Evolutionary conservation across 2,113 vertebrate genomes (phyloP).

Genomic region (Enhydra lutris): DNA sequence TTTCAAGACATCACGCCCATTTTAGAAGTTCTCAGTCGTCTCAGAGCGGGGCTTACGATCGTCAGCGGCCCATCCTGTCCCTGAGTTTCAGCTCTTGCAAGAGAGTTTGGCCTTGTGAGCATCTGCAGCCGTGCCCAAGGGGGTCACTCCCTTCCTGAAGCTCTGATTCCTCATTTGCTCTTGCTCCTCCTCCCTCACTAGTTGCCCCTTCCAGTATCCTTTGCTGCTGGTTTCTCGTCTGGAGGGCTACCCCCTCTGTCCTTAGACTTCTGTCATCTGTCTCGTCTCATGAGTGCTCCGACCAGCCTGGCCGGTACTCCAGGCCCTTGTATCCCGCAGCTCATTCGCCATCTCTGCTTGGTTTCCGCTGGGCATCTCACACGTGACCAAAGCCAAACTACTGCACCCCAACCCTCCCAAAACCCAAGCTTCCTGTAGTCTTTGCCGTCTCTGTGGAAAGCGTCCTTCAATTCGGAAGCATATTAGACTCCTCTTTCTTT

Average conservation of each 20-base stretch:
- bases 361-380: not conserved
- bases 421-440: not conserved
- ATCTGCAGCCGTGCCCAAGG: not conserved
- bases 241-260: not conserved
- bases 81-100: not conserved
- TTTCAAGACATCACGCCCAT: not conserved
- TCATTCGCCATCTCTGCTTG: not conserved
- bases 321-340: not conserved
- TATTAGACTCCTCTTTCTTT: not conserved
- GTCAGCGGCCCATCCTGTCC: not conserved
- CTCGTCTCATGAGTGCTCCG: not conserved
- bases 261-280: not conserved
- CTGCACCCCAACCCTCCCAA: rapidly evolving
- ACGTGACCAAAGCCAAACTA: not conserved
- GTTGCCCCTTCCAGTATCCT: not conserved
- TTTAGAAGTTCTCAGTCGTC: not conserved
- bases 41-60: not conserved
- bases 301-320: not conserved
- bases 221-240: not conserved
- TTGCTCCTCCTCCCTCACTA: not conserved
- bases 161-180: not conserved
- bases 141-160: not conserved
- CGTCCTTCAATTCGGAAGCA: not conserved
- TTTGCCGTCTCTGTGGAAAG: not conserved
- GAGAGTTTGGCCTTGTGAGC: not conserved